Percentiles rank a stretch among this genome's conserved stretches.
Evolutionary conservation across 1,140 invertebrate species (phyloP).

Genomic region (Dendroctonus valens): DNA sequence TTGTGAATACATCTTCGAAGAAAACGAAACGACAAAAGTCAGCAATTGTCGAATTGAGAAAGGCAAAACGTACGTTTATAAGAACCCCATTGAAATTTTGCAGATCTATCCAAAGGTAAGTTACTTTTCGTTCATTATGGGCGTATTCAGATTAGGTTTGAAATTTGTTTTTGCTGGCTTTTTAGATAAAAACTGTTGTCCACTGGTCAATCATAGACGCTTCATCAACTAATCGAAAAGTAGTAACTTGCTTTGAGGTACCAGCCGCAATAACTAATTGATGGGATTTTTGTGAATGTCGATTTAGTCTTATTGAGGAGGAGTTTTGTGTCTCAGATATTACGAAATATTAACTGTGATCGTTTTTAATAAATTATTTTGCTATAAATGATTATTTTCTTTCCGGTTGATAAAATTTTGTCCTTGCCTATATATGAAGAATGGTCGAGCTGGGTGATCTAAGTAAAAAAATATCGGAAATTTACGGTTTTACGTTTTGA

Average conservation of each 20-base stretch:
- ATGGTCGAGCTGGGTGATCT: too few relatives aligned
- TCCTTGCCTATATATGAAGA: too few relatives aligned
- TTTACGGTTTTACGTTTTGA: too few relatives aligned
- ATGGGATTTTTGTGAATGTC: too few relatives aligned
- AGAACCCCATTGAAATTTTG: conserved; percentile 64
- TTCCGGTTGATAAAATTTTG: too few relatives aligned
- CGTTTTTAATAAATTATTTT: too few relatives aligned
- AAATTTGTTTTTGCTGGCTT: conserved; percentile 5
- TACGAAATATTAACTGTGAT: too few relatives aligned
- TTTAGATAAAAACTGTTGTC: conserved; percentile 55
- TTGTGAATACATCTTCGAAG: conserved; percentile 61
- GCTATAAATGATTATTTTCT: too few relatives aligned
- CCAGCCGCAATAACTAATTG: conserved; percentile 48
- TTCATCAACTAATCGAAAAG: conserved; percentile 51
- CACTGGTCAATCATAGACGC: conserved; percentile 60
- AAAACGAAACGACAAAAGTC: conserved; percentile 54
- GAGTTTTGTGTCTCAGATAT: too few relatives aligned
- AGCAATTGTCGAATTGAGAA: conserved; percentile 64
- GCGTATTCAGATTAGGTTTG: background rate
- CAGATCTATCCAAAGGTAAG: conserved; percentile 65
- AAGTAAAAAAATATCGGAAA: too few relatives aligned
- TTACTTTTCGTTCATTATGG: background rate
- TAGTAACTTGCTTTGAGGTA: conserved; percentile 62
- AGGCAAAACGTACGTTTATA: conserved; percentile 65
- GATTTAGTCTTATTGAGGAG: too few relatives aligned